A percentile compares a stretch with the other conserved stretches of the same genome.
These are phyloP conservation scores for Sicus ferrugineus DNA, from an alignment of 2,888 invertebrate species.

Conservation along the genomic window DNA sequence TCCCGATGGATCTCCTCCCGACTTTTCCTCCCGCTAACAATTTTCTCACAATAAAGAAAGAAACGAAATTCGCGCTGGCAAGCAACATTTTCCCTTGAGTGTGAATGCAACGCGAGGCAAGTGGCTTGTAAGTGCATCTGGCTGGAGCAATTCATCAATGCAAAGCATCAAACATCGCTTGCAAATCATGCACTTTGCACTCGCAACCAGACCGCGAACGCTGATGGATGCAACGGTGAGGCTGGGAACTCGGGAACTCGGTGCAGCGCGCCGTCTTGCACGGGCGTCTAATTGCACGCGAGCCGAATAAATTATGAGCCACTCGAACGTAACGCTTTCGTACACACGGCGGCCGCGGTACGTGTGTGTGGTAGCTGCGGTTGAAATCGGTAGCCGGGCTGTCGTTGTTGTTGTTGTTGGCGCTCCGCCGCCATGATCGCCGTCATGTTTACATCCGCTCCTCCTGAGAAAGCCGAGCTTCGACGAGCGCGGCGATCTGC, in stretches of 20 bases:
- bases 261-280: slow-evolving; percentile 9
- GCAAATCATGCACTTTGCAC: slow-evolving; percentile 15
- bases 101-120: neutral
- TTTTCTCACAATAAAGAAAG: too few relatives aligned
- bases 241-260: neutral
- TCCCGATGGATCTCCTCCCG: too few relatives aligned
- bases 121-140: too few relatives aligned
- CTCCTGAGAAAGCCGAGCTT: slow-evolving; percentile 15
- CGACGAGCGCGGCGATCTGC: neutral
- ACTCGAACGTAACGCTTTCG: slow-evolving; percentile 12
- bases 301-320: slow-evolving; percentile 26
- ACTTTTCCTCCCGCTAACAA: too few relatives aligned
- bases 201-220: neutral
- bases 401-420: neutral
- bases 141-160: neutral
- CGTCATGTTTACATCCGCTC: slow-evolving; percentile 29
- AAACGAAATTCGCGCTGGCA: too few relatives aligned
- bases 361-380: neutral
- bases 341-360: neutral
- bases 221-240: neutral
- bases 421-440: slow-evolving; percentile 7
- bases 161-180: neutral
- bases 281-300: slow-evolving; percentile 29
- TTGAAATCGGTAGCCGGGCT: neutral
- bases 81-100: neutral